phyloP scores from a whole-genome alignment of 1,140 invertebrate genomes.

The Samia ricini region DNA sequence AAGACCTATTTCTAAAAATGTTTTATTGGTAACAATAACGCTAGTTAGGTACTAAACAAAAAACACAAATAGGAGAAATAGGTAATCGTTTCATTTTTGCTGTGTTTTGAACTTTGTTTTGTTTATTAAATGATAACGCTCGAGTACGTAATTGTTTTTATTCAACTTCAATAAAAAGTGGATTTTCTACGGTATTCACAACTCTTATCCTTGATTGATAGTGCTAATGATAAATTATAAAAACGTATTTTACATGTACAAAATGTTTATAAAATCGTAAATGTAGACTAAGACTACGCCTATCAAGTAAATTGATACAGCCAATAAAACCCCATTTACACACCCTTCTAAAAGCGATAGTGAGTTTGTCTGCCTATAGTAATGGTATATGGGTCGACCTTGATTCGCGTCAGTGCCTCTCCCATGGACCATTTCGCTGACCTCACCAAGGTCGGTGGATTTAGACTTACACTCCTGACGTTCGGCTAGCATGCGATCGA shows the following conservation, averaged over 20 bases:
- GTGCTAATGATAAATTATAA: too few species aligned
- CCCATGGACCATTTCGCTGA: conserved; percentile 49
- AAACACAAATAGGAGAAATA: too few species aligned
- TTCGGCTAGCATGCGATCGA: conserved; percentile 18
- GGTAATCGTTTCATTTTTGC: too few species aligned
- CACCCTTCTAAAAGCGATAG: conserved; percentile 27
- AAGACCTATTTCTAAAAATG: too few species aligned
- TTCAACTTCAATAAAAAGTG: too few species aligned
- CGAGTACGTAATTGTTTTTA: too few species aligned
- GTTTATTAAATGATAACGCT: too few species aligned
- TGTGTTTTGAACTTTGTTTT: too few species aligned
- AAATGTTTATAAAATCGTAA: background rate
- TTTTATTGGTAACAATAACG: too few species aligned
- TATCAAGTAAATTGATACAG: conserved; percentile 27
- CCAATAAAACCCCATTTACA: conserved; percentile 22
- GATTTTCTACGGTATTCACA: too few species aligned
- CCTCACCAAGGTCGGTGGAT: conserved; percentile 27
- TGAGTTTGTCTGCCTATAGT: conserved; percentile 26
- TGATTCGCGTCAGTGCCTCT: conserved; percentile 50
- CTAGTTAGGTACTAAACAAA: too few species aligned
- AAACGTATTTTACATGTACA: background rate
- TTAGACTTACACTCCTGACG: conserved; percentile 17
- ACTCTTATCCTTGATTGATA: too few species aligned
- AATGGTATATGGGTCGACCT: conserved; percentile 37
- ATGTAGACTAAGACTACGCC: background rate